Base-by-base conservation (phyloP, 2,113 vertebrate species). In the Pseudolaguvia tuberculata region DNA sequence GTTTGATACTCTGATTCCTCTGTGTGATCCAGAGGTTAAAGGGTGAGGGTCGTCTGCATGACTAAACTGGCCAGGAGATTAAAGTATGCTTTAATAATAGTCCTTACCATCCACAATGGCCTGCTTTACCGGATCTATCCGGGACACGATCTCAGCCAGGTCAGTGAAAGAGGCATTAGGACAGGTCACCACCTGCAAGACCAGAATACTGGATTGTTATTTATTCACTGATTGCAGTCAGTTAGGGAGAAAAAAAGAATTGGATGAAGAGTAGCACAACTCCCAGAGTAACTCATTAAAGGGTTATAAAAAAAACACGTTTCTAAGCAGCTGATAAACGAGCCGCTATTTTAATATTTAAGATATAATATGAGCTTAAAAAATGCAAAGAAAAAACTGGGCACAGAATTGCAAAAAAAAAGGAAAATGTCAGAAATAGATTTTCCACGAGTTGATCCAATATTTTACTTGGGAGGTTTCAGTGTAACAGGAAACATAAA, bases 131-230 rank as follows among this genome's bases (percentile, higher is more conserved):
- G 94, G 94, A 82, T 98, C 95, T 0, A 98, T 98, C 58, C 95
- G 87, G 0, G 96, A 96, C 80, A 97, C 95, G 0, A 98, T 98
- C 87, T 96, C 95, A 0, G 96, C 95, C 72, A 99, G 91, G 86
- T 97, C 96, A 0, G 94, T 98, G 85, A 98, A 99, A 39, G 93
- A 96, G 39, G 95, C 91, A 0, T 88, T 98, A n/a, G 96, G 94
- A 85, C 92, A 97, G 17, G 92, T 93, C 83, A 93, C 85, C 6
- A 91, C 88, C 94, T 98, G 90, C 17, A 82, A 72, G 47, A 73
- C 18, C 53, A 27, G 48, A 20, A 62, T 45, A 82, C 3, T 10
- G 5, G 50, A 14, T 51, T 53, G 27, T 52, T 13, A 51, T 8
- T 71, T 23, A 59, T 15, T 31, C 31, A 8, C 23, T 31, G 11